Base-by-base conservation (phyloP, 2,113 vertebrate genomes). In the Thunnus maccoyii region DNA sequence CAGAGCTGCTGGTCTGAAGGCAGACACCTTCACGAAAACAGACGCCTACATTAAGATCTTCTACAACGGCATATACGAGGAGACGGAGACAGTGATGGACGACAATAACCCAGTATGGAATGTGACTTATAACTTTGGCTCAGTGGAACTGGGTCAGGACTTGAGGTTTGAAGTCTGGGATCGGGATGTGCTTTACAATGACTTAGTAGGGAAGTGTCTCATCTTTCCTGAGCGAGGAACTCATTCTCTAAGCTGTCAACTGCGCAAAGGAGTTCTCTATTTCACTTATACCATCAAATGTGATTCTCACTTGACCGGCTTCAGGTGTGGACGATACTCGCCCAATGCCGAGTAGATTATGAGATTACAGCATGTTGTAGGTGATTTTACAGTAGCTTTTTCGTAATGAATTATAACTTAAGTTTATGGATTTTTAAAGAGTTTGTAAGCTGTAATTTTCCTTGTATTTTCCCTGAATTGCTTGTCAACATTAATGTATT, bases 111-210 rank as follows among this genome's bases (percentile, higher is more conserved):
- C 95, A 0, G 79, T 76, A 9, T 96, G 95, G 95, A 94, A 95
- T 12, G 69, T 20, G 2, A 87, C 67, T 0, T 93, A 90, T 41
- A 62, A 90, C 47, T 94, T 95, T 50, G 94, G 94, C 17, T 93
- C 93, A 0, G 93, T 95, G 61, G 92, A 94, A 18, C 61, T 95
- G 48, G 95, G 91, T 46, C 91, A 93, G n/a, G 85, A 86, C 51
- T 62, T 96, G 77, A 89, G 86, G 62, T 86, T 96, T 41, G 95
- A 96, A 85, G 94, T 96, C 16, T 96, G 95, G 95, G 95, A 96
- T 20, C 89, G 84, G 55, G 95, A 96, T 4, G 90, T 95, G 20
- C 4, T 91, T 17, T 95, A 91, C 32, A 91, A 95, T 48, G 95
- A 96, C 58, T 25, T 89, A 1, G 85, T 88, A 0, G 95, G 95